Evolutionary conservation across 2,888 invertebrate genomes (phyloP), one percentile per base, ranked within the genome.

Genomic region (Pammene fasciana): DNA sequence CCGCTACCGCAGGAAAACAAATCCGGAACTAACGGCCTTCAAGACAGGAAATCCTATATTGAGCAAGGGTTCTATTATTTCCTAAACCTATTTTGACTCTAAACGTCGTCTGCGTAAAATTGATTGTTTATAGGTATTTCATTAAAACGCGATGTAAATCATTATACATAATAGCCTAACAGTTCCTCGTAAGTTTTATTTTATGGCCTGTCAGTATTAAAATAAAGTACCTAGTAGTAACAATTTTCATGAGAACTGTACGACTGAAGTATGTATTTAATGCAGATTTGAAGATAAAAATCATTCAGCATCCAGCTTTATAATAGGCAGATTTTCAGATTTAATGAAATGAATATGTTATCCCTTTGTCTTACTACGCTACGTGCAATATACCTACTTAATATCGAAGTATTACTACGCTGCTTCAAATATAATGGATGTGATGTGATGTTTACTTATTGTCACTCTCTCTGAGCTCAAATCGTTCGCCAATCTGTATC

Each of bases 401-500:
- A 26, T n/a, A n/a, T n/a, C n/a, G n/a, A n/a, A n/a, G n/a, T n/a
- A n/a, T n/a, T n/a, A n/a, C n/a, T n/a, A 38, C 9, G 9, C 38
- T 38, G 18, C 61, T 18, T 18, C 13, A 61, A 50, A 38, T 61
- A 48, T 11, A n/a, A 16, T 50, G 7, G 14, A 38, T 36, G 5
- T 50, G 50, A 50, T 36, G 50, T 38, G 9, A 38, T 38, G 38
- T 50, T 13, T 61, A 26, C 36, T 60, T 62, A 50, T 41, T 36
- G 50, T 50, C 61, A 18, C 61, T 62, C 62, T 68, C 61, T 67
- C 67, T 16, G 36, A 14, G 56, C 55, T 60, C 16, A 45, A 52
- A 62, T 50, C 56, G 62, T 56, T 68, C 56, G 48, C 56, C 46
- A 36, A 62, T 62, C 56, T 62, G 68, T 62, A 68, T 64, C 68